Percentiles rank a stretch among this genome's conserved stretches.
phyloP scores from a whole-genome alignment of 2,888 invertebrate species.

The Acronicta alni region DNA sequence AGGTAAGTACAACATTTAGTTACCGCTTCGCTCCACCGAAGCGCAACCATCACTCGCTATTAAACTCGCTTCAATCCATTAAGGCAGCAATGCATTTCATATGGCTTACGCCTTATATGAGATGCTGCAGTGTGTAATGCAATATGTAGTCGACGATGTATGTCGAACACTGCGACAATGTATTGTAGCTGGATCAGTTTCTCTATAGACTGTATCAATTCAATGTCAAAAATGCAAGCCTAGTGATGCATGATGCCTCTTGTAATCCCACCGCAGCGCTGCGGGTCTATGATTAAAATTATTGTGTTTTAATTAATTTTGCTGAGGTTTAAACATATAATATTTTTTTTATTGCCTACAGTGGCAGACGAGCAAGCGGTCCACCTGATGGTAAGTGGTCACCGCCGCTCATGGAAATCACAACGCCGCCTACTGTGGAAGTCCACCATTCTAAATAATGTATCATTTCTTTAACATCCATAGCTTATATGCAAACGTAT shows the following conservation, averaged over 20 bases:
- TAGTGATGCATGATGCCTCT: conserved; percentile 8
- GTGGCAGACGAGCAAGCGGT: too few relatives aligned
- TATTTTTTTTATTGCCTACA: too few relatives aligned
- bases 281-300: too few relatives aligned
- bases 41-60: conserved; percentile 44
- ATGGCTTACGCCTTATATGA: conserved; percentile 21
- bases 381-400: too few relatives aligned
- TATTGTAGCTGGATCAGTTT: conserved; percentile 4
- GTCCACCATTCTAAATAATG: too few relatives aligned
- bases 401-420: too few relatives aligned
- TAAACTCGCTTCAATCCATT: conserved; percentile 20
- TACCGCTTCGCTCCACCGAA: conserved; percentile 52
- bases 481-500: too few relatives aligned
- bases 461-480: too few relatives aligned
- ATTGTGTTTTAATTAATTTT: too few relatives aligned
- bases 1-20: conserved; percentile 43
- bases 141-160: conserved; percentile 28
- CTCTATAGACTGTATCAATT: conserved; percentile 14
- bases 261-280: too few relatives aligned
- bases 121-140: conserved; percentile 5
- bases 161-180: conserved; percentile 21
- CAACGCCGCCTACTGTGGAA: too few relatives aligned
- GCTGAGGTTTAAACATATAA: too few relatives aligned
- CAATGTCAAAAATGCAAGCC: conserved; percentile 9
- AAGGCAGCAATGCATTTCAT: conserved; percentile 32